Evolutionary conservation across 2,888 invertebrate genomes (phyloP), one percentile per base, ranked within the genome.

Genomic region (Xylota sylvarum): DNA sequence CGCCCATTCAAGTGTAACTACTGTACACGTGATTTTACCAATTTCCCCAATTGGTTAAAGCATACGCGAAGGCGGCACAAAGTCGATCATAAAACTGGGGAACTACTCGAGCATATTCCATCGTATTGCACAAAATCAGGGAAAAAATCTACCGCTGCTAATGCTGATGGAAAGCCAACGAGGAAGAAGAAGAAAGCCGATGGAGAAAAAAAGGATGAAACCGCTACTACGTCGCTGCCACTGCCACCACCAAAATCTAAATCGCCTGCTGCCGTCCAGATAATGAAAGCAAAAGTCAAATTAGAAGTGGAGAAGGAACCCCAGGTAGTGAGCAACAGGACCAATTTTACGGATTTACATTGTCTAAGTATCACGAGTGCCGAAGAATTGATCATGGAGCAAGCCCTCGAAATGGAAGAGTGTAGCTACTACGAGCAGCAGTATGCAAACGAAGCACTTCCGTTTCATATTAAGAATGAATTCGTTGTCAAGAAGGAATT

Each of bases 11-110:
- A 93, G 84, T 94, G 94, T 89, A 94, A 94, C 88, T 94, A 94
- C 89, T 94, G 94, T 89, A 93, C 94, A 52, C 93, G 94, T 0
- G 94, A 94, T 76, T 94, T 94, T 88, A 94, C 94, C 10, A 94
- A 94, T 89, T 94, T 94, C 89, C 94, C 94, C 10, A 94, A 94
- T 89, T 94, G 94, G 94, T 89, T 94, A 55, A 94, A 94, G 89
- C 94, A 94, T 85, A 94, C 94, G 0, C 91, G 94, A 52, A 91
- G 94, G 88, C 92, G 94, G 55, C 94, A 94, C 88, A 94, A 93
- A 81, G 92, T 92, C n/a, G 93, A 92, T 88, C 93, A 93, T 72
- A 92, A 92, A 88, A 93, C 93, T 2, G 93, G 92, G 48, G 91
- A 92, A 89, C 89, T 91, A 73, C 89, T 93, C 32, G 91, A 92